A percentile compares a stretch with the other conserved stretches of the same genome.
phyloP scores from a whole-genome alignment of 1,140 invertebrate genomes.

The Bombyx mandarina region DNA sequence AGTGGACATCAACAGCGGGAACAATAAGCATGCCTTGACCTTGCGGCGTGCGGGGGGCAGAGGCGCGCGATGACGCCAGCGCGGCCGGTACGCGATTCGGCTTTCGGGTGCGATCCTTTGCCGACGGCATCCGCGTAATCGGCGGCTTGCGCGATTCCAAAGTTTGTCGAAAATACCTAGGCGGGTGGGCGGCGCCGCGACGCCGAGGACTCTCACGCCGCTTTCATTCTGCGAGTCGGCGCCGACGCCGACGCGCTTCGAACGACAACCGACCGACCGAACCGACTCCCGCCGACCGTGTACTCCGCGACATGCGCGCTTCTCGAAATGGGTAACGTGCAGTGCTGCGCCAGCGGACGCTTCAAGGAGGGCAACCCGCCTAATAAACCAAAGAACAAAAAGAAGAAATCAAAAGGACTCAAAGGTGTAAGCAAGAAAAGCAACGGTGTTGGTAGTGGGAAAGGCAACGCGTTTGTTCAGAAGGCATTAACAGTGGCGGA shows the following conservation, averaged over 20 bases:
- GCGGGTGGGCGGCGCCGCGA: constrained; percentile 47
- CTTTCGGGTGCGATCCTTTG: constrained; percentile 68
- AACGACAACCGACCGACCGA: constrained; percentile 61
- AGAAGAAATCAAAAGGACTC: constrained; percentile 41
- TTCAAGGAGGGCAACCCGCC: constrained; percentile 45
- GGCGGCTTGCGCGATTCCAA: constrained; percentile 52
- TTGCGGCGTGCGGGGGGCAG: constrained; percentile 57
- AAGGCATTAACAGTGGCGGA: constrained; percentile 48
- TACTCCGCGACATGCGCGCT: constrained; percentile 60
- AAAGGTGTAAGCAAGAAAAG: constrained; percentile 37
- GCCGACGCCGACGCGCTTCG: constrained; percentile 65
- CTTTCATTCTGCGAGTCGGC: constrained; percentile 62
- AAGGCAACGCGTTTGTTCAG: constrained; percentile 32
- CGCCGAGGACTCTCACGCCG: constrained; percentile 35
- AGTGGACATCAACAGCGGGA: constrained; percentile 26
- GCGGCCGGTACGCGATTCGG: constrained; percentile 58
- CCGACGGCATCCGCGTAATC: constrained; percentile 65
- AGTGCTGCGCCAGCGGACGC: constrained; percentile 65
- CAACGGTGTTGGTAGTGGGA: constrained; percentile 43
- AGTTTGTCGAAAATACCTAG: constrained; percentile 59
- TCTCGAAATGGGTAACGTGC: constrained; percentile 67
- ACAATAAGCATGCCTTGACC: constrained; percentile 64
- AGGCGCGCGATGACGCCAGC: constrained; percentile 57
- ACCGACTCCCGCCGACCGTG: constrained; percentile 47
- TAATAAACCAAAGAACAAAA: constrained; percentile 47